Evolutionary conservation across 2,888 invertebrate genomes (phyloP).

Genomic region (Drosophila mulleri): DNA sequence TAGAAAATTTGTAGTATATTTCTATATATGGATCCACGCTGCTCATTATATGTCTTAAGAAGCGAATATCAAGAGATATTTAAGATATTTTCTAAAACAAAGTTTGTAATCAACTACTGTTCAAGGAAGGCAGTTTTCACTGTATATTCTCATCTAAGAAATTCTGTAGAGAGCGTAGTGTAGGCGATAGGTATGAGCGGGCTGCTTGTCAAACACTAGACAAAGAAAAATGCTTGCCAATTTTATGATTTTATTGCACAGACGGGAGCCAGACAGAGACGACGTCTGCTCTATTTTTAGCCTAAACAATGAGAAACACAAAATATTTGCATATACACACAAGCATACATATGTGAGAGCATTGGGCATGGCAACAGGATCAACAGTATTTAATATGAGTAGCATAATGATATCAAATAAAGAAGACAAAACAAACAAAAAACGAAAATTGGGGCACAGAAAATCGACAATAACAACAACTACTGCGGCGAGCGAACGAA

Average conservation of each 20-base stretch:
- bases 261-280: constrained; percentile 46
- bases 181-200: neutral
- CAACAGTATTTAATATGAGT: constrained; percentile 45
- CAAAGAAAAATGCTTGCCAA: constrained; percentile 29
- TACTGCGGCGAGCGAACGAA: constrained; percentile 15
- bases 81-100: no score
- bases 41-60: no score
- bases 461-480: constrained; percentile 60
- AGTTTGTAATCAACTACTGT: neutral
- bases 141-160: constrained; percentile 2
- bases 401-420: constrained; percentile 43
- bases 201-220: constrained; percentile 2
- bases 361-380: constrained; percentile 76
- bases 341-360: constrained; percentile 11
- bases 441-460: constrained; percentile 61
- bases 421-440: constrained; percentile 33
- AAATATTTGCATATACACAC: constrained; percentile 38
- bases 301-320: constrained; percentile 29
- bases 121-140: neutral
- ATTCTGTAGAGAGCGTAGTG: neutral
- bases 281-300: constrained; percentile 54
- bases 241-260: constrained; percentile 26
- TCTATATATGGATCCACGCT: no score
- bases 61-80: no score
- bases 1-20: neutral